A percentile compares a stretch with the other conserved stretches of the same genome.
Evolutionary conservation across 2,797 vertebrate species (phyloP).

Genomic region (Periophthalmus magnuspinnatus): DNA sequence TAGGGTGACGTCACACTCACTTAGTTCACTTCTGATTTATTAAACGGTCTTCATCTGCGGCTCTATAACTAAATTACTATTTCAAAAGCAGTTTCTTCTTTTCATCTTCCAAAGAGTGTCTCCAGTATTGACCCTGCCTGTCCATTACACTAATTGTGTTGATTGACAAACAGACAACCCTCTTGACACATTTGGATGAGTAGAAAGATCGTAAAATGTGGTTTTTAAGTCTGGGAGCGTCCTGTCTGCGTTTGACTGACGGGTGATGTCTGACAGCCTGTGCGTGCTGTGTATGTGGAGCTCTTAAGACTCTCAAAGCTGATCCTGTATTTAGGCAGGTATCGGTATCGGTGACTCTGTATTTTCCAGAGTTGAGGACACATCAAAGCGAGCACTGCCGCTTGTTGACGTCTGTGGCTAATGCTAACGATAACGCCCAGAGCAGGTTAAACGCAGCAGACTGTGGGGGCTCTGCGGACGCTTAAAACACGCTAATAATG

Average conservation of each 20-base stretch:
- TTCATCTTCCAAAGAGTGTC: not conserved
- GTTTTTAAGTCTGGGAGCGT: constrained; percentile 6
- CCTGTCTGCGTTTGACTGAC: constrained; percentile 6
- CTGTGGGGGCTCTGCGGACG: too few relatives aligned
- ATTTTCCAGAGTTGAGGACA: too few relatives aligned
- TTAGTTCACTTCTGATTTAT: too few relatives aligned
- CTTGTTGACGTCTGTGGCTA: too few relatives aligned
- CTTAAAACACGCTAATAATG: too few relatives aligned
- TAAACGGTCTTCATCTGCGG: too few relatives aligned
- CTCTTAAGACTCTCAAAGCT: constrained; percentile 13
- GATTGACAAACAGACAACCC: constrained; percentile 1
- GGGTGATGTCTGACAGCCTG: constrained; percentile 9
- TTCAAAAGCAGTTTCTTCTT: not conserved
- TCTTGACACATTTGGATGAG: not conserved
- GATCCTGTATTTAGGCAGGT: constrained; percentile 9
- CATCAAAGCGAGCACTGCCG: too few relatives aligned
- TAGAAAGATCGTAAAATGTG: not conserved
- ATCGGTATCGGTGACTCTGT: too few relatives aligned
- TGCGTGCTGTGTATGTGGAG: not conserved
- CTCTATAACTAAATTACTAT: not conserved
- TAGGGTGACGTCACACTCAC: too few relatives aligned
- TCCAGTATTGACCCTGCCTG: not conserved
- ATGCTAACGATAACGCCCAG: too few relatives aligned
- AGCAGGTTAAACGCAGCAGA: too few relatives aligned
- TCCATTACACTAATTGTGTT: not conserved